Conservation (phyloP, 2,797 vertebrate genomes). For the Leptatherina wallacei region DNA sequence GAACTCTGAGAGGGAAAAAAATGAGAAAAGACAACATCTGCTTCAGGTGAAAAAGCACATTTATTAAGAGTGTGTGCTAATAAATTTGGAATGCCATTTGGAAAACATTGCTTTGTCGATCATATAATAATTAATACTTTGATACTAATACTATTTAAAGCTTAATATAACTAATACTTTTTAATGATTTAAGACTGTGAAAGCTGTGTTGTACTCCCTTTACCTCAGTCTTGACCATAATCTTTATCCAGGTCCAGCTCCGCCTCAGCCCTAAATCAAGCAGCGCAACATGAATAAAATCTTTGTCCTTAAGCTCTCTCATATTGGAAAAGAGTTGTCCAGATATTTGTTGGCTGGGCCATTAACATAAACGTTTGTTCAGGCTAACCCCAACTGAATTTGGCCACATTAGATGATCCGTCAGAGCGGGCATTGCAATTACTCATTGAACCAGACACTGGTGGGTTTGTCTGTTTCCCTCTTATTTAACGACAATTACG, state of each 20-base stretch:
- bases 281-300: too few species aligned
- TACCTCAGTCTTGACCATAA: not conserved
- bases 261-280: too few species aligned
- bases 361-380: not conserved
- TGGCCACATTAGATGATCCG: not conserved
- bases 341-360: not conserved
- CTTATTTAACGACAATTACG: not conserved
- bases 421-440: not conserved
- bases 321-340: not conserved
- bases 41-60: not conserved
- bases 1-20: too few species aligned
- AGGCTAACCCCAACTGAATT: not conserved
- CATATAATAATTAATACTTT: not conserved
- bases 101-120: not conserved
- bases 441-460: not conserved
- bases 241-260: too few species aligned
- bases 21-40: too few species aligned
- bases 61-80: not conserved
- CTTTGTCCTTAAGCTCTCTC: not conserved
- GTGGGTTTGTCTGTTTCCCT: not conserved
- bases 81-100: not conserved
- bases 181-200: not conserved
- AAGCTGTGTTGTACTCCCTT: not conserved
- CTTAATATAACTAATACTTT: not conserved
- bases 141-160: not conserved